Evolutionary conservation across 1,140 invertebrate genomes (phyloP), one percentile per base, ranked within the genome.

Genomic region (Heliconius hermathena): DNA sequence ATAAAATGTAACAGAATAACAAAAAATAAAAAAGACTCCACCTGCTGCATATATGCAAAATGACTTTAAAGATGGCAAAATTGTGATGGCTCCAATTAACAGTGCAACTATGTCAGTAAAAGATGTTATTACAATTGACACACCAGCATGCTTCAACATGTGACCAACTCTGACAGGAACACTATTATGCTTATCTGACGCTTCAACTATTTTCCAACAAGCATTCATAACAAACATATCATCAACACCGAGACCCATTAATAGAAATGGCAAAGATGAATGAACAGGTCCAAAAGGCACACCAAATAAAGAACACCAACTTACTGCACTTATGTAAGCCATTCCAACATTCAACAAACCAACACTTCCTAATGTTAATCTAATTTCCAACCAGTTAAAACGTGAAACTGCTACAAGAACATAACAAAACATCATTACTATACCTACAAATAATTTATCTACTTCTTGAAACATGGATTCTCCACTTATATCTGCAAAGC

Each of bases 211-310:
- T 81, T 96, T 95, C 96, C 96, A 97, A 88, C 96, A 96, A 79
- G 97, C 96, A 95, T 97, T 96, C 95, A 98, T 97, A 6, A 98
- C 96, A 95, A 98, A 97, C 95, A 97, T 97, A 93, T 98, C 97
- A 89, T 98, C 97, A 76, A 98, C 96, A 70, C 97, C 97, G 81
- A 97, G 95, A 85, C 97, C 97, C 95, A 98, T 96, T 38, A 98
- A 88, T 66, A 98, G 94, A 94, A 98, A 98, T 9, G 97, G 97
- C 83, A 98, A 93, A 41, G 97, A 97, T 36, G 96, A 96, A 90
- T 98, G 97, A 18, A 98, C 97, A 3, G 97, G 97, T 1, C 97
- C 97, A 92, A 97, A 98, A 8, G 96, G 96, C 18, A 98, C 94
- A 36, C 96, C 96, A 81, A 97, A 91, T 3, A 96, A 85, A 16